A percentile compares a stretch with the other conserved stretches of the same genome.
These are phyloP conservation scores for Paramormyrops hopkinsi DNA, from an alignment of 2,797 vertebrate genomes.

Conservation along the genomic window DNA sequence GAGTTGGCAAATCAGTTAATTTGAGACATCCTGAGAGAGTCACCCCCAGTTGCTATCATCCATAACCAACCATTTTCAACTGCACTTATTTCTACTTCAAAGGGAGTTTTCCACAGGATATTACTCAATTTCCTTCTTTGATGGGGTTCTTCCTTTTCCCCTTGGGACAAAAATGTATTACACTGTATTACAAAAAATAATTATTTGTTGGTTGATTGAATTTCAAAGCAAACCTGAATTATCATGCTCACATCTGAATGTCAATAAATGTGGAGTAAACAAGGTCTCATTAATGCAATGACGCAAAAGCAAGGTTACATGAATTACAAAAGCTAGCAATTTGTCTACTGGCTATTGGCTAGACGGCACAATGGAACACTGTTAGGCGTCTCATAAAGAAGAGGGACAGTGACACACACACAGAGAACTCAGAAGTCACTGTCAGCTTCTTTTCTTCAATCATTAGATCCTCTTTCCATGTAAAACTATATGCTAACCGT, in stretches of 20 bases:
- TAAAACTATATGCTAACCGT: background rate
- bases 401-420: background rate
- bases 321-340: background rate
- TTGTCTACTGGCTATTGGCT: background rate
- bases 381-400: background rate
- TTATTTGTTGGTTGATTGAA: background rate
- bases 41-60: background rate
- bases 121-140: background rate
- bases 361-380: background rate
- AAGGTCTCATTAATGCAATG: conserved; percentile 8
- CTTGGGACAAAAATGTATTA: background rate
- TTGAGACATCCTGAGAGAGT: background rate
- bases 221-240: background rate
- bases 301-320: background rate
- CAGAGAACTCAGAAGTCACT: background rate
- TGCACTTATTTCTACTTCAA: background rate
- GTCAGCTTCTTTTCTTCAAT: background rate
- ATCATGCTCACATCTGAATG: background rate
- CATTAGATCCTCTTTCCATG: background rate
- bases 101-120: background rate
- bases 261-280: background rate
- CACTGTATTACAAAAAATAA: background rate
- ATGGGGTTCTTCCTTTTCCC: background rate
- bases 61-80: background rate
- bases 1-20: background rate